Evolutionary conservation across 2,113 vertebrate genomes (phyloP).

Genomic region (Tympanuchus pallidicinctus): DNA sequence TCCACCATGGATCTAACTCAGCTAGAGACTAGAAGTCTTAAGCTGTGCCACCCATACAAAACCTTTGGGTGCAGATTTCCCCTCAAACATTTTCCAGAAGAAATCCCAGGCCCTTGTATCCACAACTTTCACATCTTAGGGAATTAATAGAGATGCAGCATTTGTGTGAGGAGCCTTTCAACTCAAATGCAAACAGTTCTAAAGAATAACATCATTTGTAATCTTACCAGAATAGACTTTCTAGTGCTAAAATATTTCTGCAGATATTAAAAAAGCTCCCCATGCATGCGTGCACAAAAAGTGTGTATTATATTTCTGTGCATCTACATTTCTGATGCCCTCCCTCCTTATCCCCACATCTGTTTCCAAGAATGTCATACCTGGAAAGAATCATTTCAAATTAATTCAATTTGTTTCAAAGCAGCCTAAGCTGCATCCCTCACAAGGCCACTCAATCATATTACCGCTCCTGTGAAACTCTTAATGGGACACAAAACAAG

Average conservation of each 20-base stretch:
- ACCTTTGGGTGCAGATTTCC: background rate
- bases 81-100: background rate
- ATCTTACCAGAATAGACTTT: background rate
- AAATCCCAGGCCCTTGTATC: background rate
- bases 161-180: background rate
- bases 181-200: background rate
- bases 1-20: background rate
- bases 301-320: background rate
- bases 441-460: conserved; percentile 65
- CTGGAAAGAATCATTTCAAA: conserved; percentile 68
- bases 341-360: conserved; percentile 35
- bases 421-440: conserved; percentile 50
- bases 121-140: background rate
- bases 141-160: background rate
- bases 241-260: background rate
- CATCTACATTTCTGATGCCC: background rate
- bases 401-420: conserved; percentile 70
- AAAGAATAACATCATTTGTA: background rate
- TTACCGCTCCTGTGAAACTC: conserved; percentile 57
- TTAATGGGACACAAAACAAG: conserved; percentile 58
- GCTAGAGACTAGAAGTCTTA: background rate
- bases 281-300: background rate
- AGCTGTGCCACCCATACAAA: background rate
- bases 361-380: conserved; percentile 67
- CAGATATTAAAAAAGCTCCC: background rate